phyloP scores from a whole-genome alignment of 2,888 invertebrate species.

The Diabrotica balteata region DNA sequence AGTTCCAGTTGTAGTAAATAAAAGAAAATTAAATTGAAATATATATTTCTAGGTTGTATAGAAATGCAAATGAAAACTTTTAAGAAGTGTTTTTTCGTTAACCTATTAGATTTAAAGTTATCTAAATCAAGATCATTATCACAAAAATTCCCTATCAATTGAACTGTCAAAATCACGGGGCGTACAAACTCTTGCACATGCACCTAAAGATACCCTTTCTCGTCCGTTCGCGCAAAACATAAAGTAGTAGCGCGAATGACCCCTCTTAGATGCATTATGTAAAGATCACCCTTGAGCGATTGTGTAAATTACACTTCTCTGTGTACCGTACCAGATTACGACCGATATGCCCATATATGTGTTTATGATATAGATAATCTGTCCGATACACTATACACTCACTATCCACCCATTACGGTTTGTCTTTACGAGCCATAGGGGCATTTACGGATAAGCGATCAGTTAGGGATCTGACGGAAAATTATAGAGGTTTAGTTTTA shows the following conservation, averaged over 20 bases:
- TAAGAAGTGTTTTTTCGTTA: too few species aligned
- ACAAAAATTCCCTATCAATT: neutral
- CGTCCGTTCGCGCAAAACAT: constrained; percentile 1
- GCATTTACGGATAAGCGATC: constrained; percentile 28
- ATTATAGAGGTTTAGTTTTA: constrained; percentile 13
- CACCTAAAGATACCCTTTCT: neutral
- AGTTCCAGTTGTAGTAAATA: too few species aligned
- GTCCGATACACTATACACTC: constrained; percentile 21
- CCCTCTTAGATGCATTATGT: constrained; percentile 18
- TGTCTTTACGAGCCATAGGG: constrained; percentile 24
- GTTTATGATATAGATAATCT: constrained; percentile 32
- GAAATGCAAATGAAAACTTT: too few species aligned
- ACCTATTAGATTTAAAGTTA: too few species aligned
- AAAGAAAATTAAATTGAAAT: too few species aligned
- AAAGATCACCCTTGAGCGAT: constrained; percentile 37
- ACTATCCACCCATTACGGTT: constrained; percentile 20
- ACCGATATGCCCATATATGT: constrained; percentile 28
- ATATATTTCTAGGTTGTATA: too few species aligned
- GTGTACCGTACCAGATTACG: constrained; percentile 36
- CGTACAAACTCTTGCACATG: neutral
- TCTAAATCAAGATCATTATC: too few species aligned
- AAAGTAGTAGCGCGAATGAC: constrained; percentile 8
- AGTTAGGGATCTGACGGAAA: constrained; percentile 8
- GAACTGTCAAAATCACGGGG: constrained; percentile 5
- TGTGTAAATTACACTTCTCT: constrained; percentile 43